Evolutionary conservation across 2,888 invertebrate species (phyloP).

Genomic region (Athalia circularis): DNA sequence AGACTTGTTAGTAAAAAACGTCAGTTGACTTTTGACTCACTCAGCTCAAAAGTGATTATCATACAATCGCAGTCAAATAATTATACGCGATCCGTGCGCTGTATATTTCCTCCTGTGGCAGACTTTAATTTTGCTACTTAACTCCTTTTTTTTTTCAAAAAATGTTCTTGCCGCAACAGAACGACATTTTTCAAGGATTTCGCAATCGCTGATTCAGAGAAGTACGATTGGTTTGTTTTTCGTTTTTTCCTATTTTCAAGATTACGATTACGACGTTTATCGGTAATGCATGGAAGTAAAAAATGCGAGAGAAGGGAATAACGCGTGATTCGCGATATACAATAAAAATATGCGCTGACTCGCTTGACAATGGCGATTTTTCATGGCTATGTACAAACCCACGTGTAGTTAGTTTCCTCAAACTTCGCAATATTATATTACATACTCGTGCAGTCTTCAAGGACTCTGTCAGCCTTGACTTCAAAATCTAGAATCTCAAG

Average conservation of each 20-base stretch:
- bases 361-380: conserved; percentile 11
- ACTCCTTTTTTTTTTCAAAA: no score
- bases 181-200: conserved; percentile 9
- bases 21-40: no score
- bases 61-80: no score
- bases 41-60: no score
- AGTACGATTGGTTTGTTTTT: background rate
- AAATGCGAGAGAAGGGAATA: background rate
- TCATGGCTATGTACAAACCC: background rate
- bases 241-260: background rate
- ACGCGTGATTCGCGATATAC: conserved; percentile 1
- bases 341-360: background rate
- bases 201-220: background rate
- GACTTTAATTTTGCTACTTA: no score
- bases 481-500: conserved; percentile 26
- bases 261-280: background rate
- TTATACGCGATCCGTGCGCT: no score
- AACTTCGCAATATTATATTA: conserved; percentile 24
- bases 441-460: background rate
- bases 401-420: background rate
- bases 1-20: no score
- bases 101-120: no score
- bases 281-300: no score
- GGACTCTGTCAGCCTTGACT: conserved; percentile 24
- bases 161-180: background rate